phyloP scores from a whole-genome alignment of 2,888 invertebrate genomes.

The Eupithecia inturbata region DNA sequence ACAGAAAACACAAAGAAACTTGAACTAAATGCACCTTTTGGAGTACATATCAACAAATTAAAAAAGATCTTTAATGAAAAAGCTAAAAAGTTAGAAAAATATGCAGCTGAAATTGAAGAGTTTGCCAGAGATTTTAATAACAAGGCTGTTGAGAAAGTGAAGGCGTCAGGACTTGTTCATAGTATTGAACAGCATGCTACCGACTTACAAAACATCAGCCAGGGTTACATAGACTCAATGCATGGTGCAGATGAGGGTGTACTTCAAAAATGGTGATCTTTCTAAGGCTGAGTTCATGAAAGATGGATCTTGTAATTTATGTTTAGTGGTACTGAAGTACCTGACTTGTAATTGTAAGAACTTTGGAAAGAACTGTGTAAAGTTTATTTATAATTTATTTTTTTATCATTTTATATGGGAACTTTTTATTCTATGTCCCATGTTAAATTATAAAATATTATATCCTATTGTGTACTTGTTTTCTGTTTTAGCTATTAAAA shows the following conservation, averaged over 20 bases:
- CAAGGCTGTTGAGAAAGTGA: neutral
- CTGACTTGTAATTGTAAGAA: neutral
- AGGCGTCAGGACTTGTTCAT: neutral
- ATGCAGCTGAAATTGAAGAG: neutral
- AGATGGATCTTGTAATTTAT: neutral
- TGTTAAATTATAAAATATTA: neutral
- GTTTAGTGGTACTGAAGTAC: neutral
- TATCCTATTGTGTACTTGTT: neutral
- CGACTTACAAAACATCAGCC: neutral
- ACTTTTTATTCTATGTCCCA: neutral
- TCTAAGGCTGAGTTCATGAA: neutral
- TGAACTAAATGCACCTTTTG: neutral
- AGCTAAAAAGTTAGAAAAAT: neutral
- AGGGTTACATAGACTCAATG: neutral
- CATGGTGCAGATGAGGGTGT: neutral
- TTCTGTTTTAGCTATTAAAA: neutral
- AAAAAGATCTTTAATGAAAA: neutral
- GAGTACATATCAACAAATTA: neutral
- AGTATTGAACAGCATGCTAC: neutral
- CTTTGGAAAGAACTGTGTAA: neutral
- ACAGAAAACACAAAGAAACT: neutral
- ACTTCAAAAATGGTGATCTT: neutral
- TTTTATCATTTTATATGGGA: neutral
- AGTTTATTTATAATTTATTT: neutral
- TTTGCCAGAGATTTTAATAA: conserved; percentile 6